Conservation (phyloP, 2,888 invertebrate genomes). For the Platycheirus albimanus region DNA sequence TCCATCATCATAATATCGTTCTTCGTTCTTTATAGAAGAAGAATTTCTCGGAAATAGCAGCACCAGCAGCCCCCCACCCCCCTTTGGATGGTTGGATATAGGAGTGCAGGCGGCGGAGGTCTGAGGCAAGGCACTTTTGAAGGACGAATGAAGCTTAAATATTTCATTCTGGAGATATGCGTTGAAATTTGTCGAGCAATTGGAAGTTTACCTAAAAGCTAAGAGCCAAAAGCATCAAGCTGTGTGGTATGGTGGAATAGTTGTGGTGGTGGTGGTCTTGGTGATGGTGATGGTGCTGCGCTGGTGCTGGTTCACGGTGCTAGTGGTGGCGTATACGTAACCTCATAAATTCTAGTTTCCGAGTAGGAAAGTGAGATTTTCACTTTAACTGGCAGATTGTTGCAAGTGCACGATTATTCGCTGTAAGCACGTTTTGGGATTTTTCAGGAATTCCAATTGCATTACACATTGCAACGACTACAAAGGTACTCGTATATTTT, state of each 20-base stretch:
- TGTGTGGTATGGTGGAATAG: neutral
- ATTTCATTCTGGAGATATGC: slow-evolving; percentile 62
- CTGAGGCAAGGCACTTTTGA: slow-evolving; percentile 40
- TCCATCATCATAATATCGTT: slow-evolving; percentile 23
- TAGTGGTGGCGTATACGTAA: slow-evolving; percentile 57
- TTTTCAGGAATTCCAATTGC: slow-evolving; percentile 45
- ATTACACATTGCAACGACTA: slow-evolving; percentile 31
- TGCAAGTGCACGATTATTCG: slow-evolving; percentile 52
- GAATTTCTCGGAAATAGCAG: slow-evolving; percentile 12
- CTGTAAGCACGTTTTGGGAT: slow-evolving; percentile 52
- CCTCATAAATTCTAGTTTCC: slow-evolving; percentile 35
- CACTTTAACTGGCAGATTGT: slow-evolving; percentile 60
- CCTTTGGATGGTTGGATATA: neutral
- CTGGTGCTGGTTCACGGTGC: too few relatives aligned
- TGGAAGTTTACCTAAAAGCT: slow-evolving; percentile 46
- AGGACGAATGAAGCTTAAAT: slow-evolving; percentile 54
- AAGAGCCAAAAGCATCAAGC: slow-evolving; percentile 1
- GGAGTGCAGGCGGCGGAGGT: neutral
- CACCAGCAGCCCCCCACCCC: neutral
- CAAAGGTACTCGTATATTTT: too few relatives aligned
- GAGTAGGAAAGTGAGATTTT: slow-evolving; percentile 60
- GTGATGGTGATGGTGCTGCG: too few relatives aligned
- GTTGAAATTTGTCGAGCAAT: slow-evolving; percentile 61
- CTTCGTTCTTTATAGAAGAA: slow-evolving; percentile 5
- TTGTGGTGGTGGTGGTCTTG: too few relatives aligned